Conservation (phyloP, 2,797 vertebrate genomes). For the Malacoctenus gilli region DNA sequence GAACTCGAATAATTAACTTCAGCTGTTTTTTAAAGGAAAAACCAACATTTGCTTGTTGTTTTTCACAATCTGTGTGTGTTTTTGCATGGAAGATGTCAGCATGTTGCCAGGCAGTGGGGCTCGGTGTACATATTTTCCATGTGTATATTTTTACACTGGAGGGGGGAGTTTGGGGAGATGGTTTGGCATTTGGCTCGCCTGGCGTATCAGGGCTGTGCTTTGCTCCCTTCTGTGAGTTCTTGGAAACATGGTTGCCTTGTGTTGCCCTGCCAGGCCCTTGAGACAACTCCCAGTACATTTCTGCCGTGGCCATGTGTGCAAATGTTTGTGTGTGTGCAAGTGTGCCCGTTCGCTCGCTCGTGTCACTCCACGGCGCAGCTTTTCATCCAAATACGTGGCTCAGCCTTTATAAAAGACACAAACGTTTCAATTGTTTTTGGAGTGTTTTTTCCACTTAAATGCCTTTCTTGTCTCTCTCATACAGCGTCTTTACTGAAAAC, state of each 20-base stretch:
- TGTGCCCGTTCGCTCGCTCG: conserved; percentile 9
- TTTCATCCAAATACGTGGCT: conserved; percentile 23
- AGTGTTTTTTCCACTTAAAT: no score
- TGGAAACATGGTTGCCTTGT: conserved; percentile 54
- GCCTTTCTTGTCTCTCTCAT: background rate
- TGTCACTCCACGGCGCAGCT: conserved; percentile 5
- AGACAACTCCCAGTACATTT: conserved; percentile 53
- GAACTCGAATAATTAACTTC: no score
- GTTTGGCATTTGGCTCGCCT: conserved; percentile 36
- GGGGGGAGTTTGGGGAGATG: conserved; percentile 33
- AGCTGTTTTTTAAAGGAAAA: no score
- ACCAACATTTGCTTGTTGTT: no score
- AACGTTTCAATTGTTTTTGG: background rate
- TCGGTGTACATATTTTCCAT: conserved; percentile 25
- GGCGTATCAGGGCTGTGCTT: conserved; percentile 33
- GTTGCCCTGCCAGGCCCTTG: conserved; percentile 55
- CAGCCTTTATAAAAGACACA: conserved; percentile 4
- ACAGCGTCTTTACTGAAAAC: no score
- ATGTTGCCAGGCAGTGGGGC: conserved; percentile 1
- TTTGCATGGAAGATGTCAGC: conserved; percentile 2
- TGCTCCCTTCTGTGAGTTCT: conserved; percentile 55
- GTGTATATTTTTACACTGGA: conserved; percentile 37
- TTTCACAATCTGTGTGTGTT: background rate
- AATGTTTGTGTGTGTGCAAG: conserved; percentile 39
- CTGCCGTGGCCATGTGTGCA: conserved; percentile 36